Percentiles rank a stretch among this genome's conserved stretches.
phyloP scores from a whole-genome alignment of 1,140 invertebrate genomes.

The Gerris buenoi region DNA sequence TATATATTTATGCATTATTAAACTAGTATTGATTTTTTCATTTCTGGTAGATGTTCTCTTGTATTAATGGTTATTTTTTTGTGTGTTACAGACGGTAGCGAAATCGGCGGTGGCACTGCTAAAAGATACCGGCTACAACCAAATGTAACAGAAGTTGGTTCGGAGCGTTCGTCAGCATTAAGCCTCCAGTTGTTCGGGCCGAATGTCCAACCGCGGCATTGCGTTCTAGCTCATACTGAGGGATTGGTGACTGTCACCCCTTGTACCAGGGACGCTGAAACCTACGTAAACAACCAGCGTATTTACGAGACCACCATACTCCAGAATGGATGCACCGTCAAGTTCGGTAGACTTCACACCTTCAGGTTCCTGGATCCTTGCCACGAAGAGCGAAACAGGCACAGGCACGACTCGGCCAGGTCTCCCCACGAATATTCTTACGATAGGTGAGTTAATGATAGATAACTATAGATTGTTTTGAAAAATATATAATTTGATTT shows the following conservation, averaged over 20 bases:
- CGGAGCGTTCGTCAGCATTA: slow-evolving; percentile 35
- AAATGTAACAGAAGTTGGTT: slow-evolving; percentile 58
- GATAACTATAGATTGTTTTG: too few species aligned
- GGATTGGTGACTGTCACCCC: slow-evolving; percentile 88
- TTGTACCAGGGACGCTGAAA: slow-evolving; percentile 77
- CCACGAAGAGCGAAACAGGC: slow-evolving; percentile 62
- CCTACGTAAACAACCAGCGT: slow-evolving; percentile 81
- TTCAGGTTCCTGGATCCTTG: slow-evolving; percentile 86
- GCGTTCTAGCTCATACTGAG: slow-evolving; percentile 79
- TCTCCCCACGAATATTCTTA: slow-evolving; percentile 46
- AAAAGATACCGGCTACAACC: slow-evolving; percentile 43
- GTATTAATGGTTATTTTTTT: slow-evolving; percentile 3
- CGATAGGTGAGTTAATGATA: slow-evolving; percentile 62
- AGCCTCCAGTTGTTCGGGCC: slow-evolving; percentile 33
- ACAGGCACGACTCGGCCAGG: slow-evolving; percentile 49
- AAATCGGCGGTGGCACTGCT: slow-evolving; percentile 38
- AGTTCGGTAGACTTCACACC: slow-evolving; percentile 79
- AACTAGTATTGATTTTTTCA: too few species aligned
- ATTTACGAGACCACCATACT: slow-evolving; percentile 85
- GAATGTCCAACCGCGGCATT: slow-evolving; percentile 65
- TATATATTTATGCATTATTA: too few species aligned
- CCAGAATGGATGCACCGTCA: slow-evolving; percentile 68
- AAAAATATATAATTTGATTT: too few species aligned
- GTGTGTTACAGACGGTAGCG: slow-evolving; percentile 39
- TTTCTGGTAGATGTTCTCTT: neutral